Evolutionary conservation across 2,888 invertebrate species (phyloP).

Genomic region (Drosophila atroscutellata): DNA sequence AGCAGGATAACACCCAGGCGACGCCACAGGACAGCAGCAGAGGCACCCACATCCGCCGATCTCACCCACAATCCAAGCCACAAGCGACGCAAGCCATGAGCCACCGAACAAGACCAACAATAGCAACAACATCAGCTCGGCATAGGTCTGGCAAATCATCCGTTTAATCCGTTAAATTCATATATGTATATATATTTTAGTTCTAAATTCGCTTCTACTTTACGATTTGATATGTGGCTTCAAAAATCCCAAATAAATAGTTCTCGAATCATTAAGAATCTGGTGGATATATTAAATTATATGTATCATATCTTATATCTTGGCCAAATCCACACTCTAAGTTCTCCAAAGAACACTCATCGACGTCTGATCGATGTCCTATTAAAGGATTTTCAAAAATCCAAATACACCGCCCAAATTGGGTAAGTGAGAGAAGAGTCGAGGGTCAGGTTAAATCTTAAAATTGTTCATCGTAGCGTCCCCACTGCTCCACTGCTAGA

Average conservation of each 20-base stretch:
- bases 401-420: neutral
- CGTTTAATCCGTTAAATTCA: slow-evolving; percentile 8
- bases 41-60: slow-evolving; percentile 17
- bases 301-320: neutral
- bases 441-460: neutral
- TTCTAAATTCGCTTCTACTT: slow-evolving; percentile 9
- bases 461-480: neutral
- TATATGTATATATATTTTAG: slow-evolving; percentile 13
- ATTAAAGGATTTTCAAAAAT: neutral
- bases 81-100: slow-evolving; percentile 61
- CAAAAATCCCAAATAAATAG: neutral
- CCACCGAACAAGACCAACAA: neutral
- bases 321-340: neutral
- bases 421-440: neutral
- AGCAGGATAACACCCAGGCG: slow-evolving; percentile 40
- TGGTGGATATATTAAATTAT: neutral
- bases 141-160: neutral
- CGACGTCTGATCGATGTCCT: too few species aligned
- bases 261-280: neutral
- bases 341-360: neutral
- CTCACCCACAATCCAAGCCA: slow-evolving; percentile 12
- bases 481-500: neutral
- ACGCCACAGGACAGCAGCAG: slow-evolving; percentile 45
- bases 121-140: neutral
- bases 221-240: neutral